Percentiles rank a stretch among this genome's conserved stretches.
Evolutionary conservation across 1,140 invertebrate genomes (phyloP).

Genomic region (Periplaneta americana): DNA sequence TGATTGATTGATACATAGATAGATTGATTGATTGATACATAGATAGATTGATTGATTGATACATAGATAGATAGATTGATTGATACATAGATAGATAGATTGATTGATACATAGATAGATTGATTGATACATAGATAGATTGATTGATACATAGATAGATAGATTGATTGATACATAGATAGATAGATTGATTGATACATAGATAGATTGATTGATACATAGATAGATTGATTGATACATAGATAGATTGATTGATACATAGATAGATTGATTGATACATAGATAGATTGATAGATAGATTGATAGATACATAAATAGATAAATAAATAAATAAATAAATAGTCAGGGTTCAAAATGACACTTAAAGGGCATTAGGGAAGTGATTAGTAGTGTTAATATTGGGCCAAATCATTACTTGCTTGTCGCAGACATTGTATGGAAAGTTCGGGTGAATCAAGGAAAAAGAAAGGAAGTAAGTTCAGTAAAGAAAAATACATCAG

Average conservation of each 20-base stretch:
- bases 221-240: neutral
- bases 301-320: constrained; percentile 5
- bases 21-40: neutral
- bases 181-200: constrained; percentile 3
- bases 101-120: neutral
- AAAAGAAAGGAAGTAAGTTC: too few relatives aligned
- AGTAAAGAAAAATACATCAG: too few relatives aligned
- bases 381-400: too few relatives aligned
- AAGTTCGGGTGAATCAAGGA: too few relatives aligned
- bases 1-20: neutral
- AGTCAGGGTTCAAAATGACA: too few relatives aligned
- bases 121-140: neutral
- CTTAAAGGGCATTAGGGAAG: too few relatives aligned
- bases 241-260: constrained; percentile 3
- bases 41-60: neutral
- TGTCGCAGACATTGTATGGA: too few relatives aligned
- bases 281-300: neutral
- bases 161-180: neutral
- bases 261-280: neutral
- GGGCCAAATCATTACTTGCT: too few relatives aligned
- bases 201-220: neutral
- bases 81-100: neutral
- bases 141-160: neutral
- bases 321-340: neutral
- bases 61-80: neutral